Conservation (phyloP, 2,888 invertebrate genomes). For the Clitarchus hookeri region DNA sequence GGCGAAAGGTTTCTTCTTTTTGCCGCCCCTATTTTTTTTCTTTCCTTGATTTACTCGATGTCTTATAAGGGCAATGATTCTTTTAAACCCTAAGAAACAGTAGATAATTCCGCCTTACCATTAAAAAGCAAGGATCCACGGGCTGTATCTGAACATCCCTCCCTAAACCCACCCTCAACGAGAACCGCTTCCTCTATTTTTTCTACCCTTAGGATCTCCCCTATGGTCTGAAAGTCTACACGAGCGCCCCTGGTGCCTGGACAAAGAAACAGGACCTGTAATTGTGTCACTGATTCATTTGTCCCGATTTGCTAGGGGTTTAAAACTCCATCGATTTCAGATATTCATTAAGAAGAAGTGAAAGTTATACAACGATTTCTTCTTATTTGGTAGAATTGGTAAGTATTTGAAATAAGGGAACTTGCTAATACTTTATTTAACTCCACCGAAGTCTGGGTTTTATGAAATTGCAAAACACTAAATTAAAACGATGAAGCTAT, state of each 20-base stretch:
- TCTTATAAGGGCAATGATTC: constrained; percentile 26
- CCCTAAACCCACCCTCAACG: not conserved
- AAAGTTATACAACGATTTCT: not conserved
- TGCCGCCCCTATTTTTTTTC: not conserved
- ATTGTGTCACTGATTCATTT: not conserved
- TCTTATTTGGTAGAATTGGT: too few relatives aligned
- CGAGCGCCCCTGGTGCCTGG: not conserved
- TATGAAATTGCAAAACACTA: too few relatives aligned
- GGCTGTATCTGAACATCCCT: constrained; percentile 6
- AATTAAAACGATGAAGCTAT: too few relatives aligned
- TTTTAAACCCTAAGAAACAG: constrained; percentile 26
- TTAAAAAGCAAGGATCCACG: constrained; percentile 25
- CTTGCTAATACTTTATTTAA: too few relatives aligned
- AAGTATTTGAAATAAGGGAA: too few relatives aligned
- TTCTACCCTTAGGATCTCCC: not conserved
- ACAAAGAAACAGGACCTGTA: not conserved
- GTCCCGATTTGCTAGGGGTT: not conserved
- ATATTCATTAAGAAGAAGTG: not conserved
- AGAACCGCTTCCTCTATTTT: not conserved
- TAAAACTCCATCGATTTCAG: not conserved
- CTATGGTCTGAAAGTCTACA: not conserved
- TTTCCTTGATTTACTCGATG: constrained; percentile 26
- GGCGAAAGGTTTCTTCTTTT: not conserved
- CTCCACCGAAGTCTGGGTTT: too few relatives aligned
- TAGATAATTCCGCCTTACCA: constrained; percentile 28